These are phyloP conservation scores for Podarcis cretensis DNA, from an alignment of 2,113 vertebrate species.

Conservation along the genomic window DNA sequence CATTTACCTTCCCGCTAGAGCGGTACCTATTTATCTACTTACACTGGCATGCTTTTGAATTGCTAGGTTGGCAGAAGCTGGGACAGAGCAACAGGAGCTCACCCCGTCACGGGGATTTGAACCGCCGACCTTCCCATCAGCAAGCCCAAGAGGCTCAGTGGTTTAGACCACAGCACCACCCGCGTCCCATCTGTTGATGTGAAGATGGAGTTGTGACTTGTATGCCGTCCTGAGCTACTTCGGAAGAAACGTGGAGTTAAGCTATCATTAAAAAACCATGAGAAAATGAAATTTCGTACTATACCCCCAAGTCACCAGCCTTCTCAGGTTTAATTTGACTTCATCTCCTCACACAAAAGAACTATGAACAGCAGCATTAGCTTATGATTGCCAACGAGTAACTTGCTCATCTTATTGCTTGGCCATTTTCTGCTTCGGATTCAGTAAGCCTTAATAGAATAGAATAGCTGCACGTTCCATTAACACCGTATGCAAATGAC, in stretches of 20 bases:
- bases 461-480: not conserved
- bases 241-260: not conserved
- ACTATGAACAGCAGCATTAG: not conserved
- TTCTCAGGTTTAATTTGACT: not conserved
- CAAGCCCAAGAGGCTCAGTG: too few species aligned
- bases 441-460: not conserved
- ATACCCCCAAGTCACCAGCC: too few species aligned
- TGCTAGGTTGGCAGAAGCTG: too few species aligned
- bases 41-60: too few species aligned
- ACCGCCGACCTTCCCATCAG: too few species aligned
- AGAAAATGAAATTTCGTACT: not conserved
- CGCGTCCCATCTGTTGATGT: not conserved
- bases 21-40: too few species aligned
- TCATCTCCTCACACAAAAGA: not conserved
- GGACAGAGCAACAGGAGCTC: too few species aligned
- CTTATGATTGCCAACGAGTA: not conserved
- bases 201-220: not conserved
- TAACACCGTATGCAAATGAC: not conserved
- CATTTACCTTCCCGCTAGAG: too few species aligned
- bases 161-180: too few species aligned
- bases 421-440: not conserved
- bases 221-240: not conserved
- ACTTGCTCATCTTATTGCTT: not conserved
- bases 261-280: not conserved
- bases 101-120: too few species aligned